Evolutionary conservation across 2,797 vertebrate genomes (phyloP).

Genomic region (Eleutherodactylus coqui): DNA sequence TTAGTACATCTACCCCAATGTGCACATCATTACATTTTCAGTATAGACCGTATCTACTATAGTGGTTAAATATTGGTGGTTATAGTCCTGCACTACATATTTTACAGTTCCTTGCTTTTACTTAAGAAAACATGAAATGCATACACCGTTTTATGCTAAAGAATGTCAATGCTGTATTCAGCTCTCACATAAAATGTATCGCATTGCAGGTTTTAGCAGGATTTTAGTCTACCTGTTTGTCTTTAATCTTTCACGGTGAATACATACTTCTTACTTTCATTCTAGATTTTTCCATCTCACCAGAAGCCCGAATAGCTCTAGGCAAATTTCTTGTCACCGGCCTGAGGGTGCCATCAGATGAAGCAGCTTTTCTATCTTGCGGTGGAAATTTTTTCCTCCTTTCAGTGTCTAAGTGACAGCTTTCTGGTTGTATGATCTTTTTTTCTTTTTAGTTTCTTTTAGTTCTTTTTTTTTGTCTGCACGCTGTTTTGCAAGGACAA

Average conservation of each 20-base stretch:
- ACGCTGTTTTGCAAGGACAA: background rate
- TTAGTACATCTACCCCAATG: too few species aligned
- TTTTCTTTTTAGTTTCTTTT: background rate
- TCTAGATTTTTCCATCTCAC: constrained; percentile 28
- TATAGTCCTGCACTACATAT: background rate
- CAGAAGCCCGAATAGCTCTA: constrained; percentile 56
- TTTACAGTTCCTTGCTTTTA: background rate
- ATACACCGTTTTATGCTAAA: background rate
- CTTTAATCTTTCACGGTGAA: constrained; percentile 44
- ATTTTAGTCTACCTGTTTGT: constrained; percentile 45
- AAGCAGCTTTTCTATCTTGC: constrained; percentile 52
- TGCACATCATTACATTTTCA: too few species aligned
- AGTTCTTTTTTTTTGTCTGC: background rate
- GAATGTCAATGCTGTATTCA: background rate
- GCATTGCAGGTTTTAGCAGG: background rate
- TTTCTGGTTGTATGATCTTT: constrained; percentile 44
- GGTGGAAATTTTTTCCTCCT: constrained; percentile 20
- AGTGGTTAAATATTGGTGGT: too few species aligned
- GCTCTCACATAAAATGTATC: constrained; percentile 8
- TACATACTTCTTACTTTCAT: constrained; percentile 52
- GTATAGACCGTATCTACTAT: background rate
- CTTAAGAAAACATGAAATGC: background rate
- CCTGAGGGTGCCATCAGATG: constrained; percentile 63
- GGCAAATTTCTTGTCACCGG: constrained; percentile 61
- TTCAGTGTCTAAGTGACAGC: constrained; percentile 47